Conservation (phyloP, 2,797 vertebrate species). For the Lates japonicus region DNA sequence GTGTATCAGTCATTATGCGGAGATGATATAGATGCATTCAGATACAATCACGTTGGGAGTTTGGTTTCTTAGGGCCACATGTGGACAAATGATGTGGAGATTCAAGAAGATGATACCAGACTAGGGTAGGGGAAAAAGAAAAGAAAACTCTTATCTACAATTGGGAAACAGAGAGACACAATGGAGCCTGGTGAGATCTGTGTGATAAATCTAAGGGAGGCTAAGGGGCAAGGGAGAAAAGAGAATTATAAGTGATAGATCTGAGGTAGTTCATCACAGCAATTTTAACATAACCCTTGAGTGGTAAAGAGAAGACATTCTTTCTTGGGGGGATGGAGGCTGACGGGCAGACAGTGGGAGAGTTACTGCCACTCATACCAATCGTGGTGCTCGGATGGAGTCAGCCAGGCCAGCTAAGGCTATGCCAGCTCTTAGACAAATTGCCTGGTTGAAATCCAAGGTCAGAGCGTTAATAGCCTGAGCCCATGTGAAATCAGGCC, state of each 20-base stretch:
- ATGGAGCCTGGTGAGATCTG: conserved; percentile 11
- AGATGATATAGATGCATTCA: not conserved
- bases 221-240: conserved; percentile 19
- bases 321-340: conserved; percentile 34
- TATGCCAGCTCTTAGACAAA: conserved; percentile 75
- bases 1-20: not conserved
- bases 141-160: conserved; percentile 3
- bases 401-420: conserved; percentile 42
- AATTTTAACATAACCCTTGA: conserved; percentile 68
- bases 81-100: not conserved
- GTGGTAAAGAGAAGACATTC: conserved; percentile 52
- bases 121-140: not conserved
- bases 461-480: conserved; percentile 81
- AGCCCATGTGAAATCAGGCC: conserved; percentile 79
- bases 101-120: not conserved
- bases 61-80: not conserved
- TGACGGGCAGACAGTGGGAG: conserved; percentile 46
- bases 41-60: not conserved
- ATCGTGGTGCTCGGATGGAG: conserved; percentile 52
- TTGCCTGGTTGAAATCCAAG: conserved; percentile 82
- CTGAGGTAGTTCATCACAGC: conserved; percentile 68
- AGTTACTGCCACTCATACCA: conserved; percentile 64
- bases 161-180: conserved; percentile 22
- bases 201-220: conserved; percentile 35
- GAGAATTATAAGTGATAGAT: conserved; percentile 47